Conservation (phyloP, 1,140 invertebrate species). For the Plectus sambesii region DNA sequence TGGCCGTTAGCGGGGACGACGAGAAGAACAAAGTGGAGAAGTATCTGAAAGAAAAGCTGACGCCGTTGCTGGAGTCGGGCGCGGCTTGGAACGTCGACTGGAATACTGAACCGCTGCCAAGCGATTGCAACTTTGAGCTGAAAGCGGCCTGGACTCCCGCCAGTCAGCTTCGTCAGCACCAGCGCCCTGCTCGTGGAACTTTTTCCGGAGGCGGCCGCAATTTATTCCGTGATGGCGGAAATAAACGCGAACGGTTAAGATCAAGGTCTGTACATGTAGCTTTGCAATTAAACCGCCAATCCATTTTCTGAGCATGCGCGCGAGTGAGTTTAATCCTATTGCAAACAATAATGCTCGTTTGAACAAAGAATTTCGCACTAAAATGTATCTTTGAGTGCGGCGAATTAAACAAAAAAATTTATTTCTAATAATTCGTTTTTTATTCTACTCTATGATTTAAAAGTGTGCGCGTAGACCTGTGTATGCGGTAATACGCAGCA, state of each 20-base stretch:
- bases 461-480: too few relatives aligned
- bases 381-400: too few relatives aligned
- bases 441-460: too few relatives aligned
- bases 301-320: constrained; percentile 17
- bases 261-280: constrained; percentile 3
- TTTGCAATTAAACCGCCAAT: constrained; percentile 4
- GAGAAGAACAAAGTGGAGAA: constrained; percentile 87
- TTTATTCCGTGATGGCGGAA: not conserved
- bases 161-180: constrained; percentile 8
- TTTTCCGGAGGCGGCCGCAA: not conserved
- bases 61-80: constrained; percentile 68
- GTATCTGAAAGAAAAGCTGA: constrained; percentile 80
- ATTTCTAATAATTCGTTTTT: too few relatives aligned
- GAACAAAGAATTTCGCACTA: too few relatives aligned
- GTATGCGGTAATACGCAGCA: too few relatives aligned
- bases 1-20: constrained; percentile 68
- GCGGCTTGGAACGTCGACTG: constrained; percentile 77
- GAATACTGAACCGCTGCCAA: constrained; percentile 73
- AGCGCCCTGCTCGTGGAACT: constrained; percentile 6
- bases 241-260: too few relatives aligned
- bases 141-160: constrained; percentile 6
- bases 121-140: constrained; percentile 1
- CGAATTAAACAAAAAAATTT: too few relatives aligned
- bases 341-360: too few relatives aligned
- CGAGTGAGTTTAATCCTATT: too few relatives aligned